Evolutionary conservation across 2,888 invertebrate species (phyloP).

Genomic region (Holacanthella duospinosa): DNA sequence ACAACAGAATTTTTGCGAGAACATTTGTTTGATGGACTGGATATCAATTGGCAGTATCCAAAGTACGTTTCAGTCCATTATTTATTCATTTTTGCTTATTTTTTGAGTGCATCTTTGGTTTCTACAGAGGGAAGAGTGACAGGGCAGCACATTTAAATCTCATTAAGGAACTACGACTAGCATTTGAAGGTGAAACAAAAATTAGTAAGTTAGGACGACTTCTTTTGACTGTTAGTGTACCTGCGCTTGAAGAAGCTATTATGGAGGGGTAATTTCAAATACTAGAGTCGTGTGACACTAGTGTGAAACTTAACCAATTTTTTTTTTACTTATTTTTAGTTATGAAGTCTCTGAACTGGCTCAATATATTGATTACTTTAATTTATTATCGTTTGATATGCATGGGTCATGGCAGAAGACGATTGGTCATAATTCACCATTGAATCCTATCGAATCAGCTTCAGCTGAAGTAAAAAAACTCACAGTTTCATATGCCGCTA

Average conservation of each 20-base stretch:
- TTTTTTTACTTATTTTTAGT: constrained; percentile 40
- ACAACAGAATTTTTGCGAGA: constrained; percentile 84
- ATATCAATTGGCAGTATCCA: constrained; percentile 72
- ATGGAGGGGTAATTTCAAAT: constrained; percentile 57
- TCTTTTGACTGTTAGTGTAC: constrained; percentile 76
- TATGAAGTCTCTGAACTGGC: constrained; percentile 89
- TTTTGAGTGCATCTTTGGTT: too few relatives aligned
- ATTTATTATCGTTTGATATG: constrained; percentile 92
- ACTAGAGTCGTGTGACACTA: background rate
- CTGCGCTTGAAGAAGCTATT: constrained; percentile 85
- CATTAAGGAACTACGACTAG: constrained; percentile 72
- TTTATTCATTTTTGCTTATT: background rate
- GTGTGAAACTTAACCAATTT: background rate
- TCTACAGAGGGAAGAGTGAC: constrained; percentile 59
- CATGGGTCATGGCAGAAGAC: constrained; percentile 90
- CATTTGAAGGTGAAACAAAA: constrained; percentile 86
- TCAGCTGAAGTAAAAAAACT: constrained; percentile 85
- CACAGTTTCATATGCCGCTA: constrained; percentile 79
- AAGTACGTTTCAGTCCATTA: background rate
- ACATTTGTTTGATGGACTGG: constrained; percentile 82
- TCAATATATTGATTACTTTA: constrained; percentile 85
- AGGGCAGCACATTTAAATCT: constrained; percentile 69
- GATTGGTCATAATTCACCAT: constrained; percentile 84
- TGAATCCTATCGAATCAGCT: constrained; percentile 77
- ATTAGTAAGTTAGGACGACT: constrained; percentile 69